Conservation (phyloP, 2,113 vertebrate species). For the Tetraodon nigroviridis region DNA sequence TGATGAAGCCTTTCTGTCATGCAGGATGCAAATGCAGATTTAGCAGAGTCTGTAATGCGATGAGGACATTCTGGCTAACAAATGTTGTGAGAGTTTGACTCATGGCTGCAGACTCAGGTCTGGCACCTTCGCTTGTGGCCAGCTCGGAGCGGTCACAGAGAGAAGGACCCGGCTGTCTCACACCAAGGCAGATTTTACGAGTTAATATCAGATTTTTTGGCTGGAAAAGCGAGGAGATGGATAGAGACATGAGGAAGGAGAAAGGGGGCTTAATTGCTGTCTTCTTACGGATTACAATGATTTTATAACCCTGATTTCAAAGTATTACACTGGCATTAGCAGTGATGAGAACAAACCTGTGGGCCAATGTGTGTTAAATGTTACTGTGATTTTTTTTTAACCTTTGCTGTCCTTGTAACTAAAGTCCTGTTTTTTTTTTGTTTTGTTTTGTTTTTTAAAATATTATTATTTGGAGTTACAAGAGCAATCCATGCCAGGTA, state of each 20-base stretch:
- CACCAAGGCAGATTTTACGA: conserved; percentile 29
- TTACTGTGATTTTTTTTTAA: conserved; percentile 58
- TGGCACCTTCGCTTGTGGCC: conserved; percentile 20
- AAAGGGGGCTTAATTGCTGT: conserved; percentile 36
- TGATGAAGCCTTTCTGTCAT: conserved; percentile 25
- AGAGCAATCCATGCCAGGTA: conserved; percentile 34
- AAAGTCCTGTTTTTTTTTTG: too few relatives aligned
- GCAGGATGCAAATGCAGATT: conserved; percentile 31
- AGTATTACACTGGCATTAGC: conserved; percentile 57
- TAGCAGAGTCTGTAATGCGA: conserved; percentile 19
- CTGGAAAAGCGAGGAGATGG: background rate
- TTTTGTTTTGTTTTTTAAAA: too few relatives aligned
- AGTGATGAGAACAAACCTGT: conserved; percentile 45
- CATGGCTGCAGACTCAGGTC: conserved; percentile 31
- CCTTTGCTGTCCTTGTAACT: conserved; percentile 62
- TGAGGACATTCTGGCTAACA: conserved; percentile 8
- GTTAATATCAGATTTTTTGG: conserved; percentile 32
- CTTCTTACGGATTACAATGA: conserved; percentile 41
- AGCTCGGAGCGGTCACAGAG: background rate
- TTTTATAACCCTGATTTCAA: conserved; percentile 56
- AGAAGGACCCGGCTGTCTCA: conserved; percentile 28
- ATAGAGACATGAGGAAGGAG: background rate
- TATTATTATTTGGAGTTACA: too few relatives aligned
- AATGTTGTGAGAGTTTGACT: conserved; percentile 35
- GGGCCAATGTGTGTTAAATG: conserved; percentile 61